phyloP scores from a whole-genome alignment of 2,113 vertebrate genomes.

The Mionectes macconnelli region DNA sequence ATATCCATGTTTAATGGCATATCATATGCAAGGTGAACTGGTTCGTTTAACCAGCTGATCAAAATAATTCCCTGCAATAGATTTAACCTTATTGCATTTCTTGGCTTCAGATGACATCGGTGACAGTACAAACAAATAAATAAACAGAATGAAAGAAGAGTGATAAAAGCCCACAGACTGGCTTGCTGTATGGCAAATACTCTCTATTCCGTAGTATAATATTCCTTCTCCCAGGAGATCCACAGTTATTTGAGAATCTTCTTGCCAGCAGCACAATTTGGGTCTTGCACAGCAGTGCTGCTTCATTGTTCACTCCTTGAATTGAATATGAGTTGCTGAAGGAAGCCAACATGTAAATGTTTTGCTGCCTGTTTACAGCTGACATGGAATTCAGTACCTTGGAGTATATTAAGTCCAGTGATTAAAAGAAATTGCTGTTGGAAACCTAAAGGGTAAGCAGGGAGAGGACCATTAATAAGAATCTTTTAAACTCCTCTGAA shows the following conservation, averaged over 20 bases:
- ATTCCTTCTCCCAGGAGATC: slow-evolving; percentile 52
- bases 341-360: slow-evolving; percentile 35
- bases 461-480: background rate
- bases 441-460: background rate
- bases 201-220: slow-evolving; percentile 39
- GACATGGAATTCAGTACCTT: background rate
- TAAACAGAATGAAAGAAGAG: slow-evolving; percentile 13
- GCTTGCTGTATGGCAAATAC: slow-evolving; percentile 13
- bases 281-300: slow-evolving; percentile 25
- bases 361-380: slow-evolving; percentile 23
- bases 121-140: slow-evolving; percentile 52
- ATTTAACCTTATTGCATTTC: slow-evolving; percentile 45
- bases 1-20: slow-evolving; percentile 56
- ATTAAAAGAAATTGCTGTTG: slow-evolving; percentile 43
- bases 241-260: slow-evolving; percentile 64
- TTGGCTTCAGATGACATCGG: slow-evolving; percentile 8
- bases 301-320: slow-evolving; percentile 52
- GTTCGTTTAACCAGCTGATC: slow-evolving; percentile 37
- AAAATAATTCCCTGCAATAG: slow-evolving; percentile 27
- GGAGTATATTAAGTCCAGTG: background rate
- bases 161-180: background rate
- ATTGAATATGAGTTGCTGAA: background rate
- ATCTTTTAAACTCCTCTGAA: background rate
- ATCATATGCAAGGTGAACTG: slow-evolving; percentile 62
- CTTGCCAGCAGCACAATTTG: slow-evolving; percentile 61